Conservation (phyloP, 1,140 invertebrate species). For the Coptotermes formosanus region DNA sequence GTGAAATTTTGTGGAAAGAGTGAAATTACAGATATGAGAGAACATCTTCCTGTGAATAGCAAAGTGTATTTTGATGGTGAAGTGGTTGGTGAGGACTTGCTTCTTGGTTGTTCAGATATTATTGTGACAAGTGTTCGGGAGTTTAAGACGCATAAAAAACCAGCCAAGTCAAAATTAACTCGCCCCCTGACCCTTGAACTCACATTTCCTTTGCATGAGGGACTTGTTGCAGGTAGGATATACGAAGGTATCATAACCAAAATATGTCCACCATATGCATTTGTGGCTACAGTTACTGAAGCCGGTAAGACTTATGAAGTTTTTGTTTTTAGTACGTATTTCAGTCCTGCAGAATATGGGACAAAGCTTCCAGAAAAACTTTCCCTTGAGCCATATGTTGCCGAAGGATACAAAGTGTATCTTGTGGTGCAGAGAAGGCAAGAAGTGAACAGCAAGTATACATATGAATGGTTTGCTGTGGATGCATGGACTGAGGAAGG, state of each 20-base stretch:
- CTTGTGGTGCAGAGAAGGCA: background rate
- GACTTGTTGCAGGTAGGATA: background rate
- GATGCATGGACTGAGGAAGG: background rate
- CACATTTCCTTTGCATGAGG: background rate
- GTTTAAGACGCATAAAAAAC: background rate
- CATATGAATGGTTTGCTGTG: background rate
- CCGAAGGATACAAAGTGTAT: background rate
- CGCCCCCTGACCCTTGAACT: background rate
- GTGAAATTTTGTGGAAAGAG: background rate
- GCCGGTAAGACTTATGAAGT: background rate
- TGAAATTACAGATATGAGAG: background rate
- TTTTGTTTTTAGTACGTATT: background rate
- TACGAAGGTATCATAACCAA: background rate
- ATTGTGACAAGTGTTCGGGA: background rate
- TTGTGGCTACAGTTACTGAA: background rate
- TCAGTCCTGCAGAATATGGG: background rate
- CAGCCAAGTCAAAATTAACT: background rate
- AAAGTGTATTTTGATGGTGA: background rate
- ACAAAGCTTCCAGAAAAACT: background rate
- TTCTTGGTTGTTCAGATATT: background rate
- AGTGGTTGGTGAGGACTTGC: background rate
- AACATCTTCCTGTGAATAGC: background rate
- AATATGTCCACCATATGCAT: background rate
- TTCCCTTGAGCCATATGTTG: background rate
- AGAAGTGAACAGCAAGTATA: background rate